phyloP scores from a whole-genome alignment of 2,888 invertebrate species.

The Morpho helenor region DNA sequence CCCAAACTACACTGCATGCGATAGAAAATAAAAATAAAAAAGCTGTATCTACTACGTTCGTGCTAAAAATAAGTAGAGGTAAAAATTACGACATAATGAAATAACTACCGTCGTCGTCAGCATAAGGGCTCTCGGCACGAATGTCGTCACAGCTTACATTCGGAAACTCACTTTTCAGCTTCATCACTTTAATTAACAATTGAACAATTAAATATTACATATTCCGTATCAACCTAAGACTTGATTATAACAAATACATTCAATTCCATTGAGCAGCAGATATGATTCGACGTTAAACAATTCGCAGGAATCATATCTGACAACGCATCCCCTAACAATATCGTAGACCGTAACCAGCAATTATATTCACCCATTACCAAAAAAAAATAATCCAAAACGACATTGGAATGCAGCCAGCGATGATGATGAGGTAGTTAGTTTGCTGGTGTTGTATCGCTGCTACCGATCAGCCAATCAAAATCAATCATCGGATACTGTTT shows the following conservation, averaged over 20 bases:
- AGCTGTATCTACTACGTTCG: slow-evolving; percentile 16
- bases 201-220: slow-evolving; percentile 30
- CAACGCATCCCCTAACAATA: slow-evolving; percentile 25
- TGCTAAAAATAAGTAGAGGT: slow-evolving; percentile 13
- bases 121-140: slow-evolving; percentile 48
- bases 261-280: slow-evolving; percentile 12
- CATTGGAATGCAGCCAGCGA: slow-evolving; percentile 42
- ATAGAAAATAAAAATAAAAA: slow-evolving; percentile 1
- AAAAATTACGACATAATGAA: slow-evolving; percentile 27
- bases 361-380: slow-evolving; percentile 47
- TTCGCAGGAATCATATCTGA: slow-evolving; percentile 10
- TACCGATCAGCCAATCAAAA: slow-evolving; percentile 78
- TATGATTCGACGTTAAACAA: slow-evolving; percentile 8
- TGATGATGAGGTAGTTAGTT: slow-evolving; percentile 57
- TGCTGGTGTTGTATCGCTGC: slow-evolving; percentile 62
- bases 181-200: slow-evolving; percentile 72
- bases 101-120: slow-evolving; percentile 61
- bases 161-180: slow-evolving; percentile 63
- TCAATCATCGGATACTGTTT: slow-evolving; percentile 79
- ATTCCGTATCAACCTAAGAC: neutral
- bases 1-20: neutral
- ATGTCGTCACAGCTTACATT: slow-evolving; percentile 55
- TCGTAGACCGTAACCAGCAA: slow-evolving; percentile 38
- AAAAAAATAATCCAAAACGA: slow-evolving; percentile 38
- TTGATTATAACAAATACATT: slow-evolving; percentile 5